Percentiles rank a stretch among this genome's conserved stretches.
Conservation (phyloP, 2,113 vertebrate species). For the Bolborhynchus lineola region DNA sequence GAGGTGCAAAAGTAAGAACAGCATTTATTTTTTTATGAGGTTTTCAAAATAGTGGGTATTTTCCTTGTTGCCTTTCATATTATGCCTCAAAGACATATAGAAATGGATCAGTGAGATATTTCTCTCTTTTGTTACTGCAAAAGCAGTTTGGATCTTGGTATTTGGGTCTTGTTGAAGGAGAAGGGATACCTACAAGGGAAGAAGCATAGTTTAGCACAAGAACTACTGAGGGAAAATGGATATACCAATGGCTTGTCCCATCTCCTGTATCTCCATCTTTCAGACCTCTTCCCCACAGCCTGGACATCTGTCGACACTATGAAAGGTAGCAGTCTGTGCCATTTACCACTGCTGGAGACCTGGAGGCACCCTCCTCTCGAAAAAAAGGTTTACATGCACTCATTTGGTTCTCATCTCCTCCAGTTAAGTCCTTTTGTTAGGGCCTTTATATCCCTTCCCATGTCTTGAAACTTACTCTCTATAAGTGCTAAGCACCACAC, state of each 20-base stretch:
- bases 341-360: background rate
- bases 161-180: background rate
- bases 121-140: background rate
- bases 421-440: background rate
- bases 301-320: background rate
- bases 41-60: background rate
- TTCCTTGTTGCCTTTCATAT: background rate
- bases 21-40: background rate
- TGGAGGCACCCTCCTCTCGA: background rate
- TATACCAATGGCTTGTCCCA: background rate
- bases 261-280: background rate
- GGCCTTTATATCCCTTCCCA: background rate
- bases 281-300: background rate
- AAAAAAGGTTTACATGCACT: background rate
- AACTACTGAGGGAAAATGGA: background rate
- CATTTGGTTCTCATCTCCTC: background rate
- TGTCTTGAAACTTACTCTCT: background rate
- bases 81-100: background rate
- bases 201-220: background rate
- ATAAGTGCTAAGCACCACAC: background rate
- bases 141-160: background rate
- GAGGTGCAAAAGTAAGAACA: background rate
- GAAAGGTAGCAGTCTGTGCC: background rate
- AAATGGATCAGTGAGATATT: background rate
- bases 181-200: background rate